Conservation (phyloP, 2,888 invertebrate genomes). For the Exephanes ischioxanthus region DNA sequence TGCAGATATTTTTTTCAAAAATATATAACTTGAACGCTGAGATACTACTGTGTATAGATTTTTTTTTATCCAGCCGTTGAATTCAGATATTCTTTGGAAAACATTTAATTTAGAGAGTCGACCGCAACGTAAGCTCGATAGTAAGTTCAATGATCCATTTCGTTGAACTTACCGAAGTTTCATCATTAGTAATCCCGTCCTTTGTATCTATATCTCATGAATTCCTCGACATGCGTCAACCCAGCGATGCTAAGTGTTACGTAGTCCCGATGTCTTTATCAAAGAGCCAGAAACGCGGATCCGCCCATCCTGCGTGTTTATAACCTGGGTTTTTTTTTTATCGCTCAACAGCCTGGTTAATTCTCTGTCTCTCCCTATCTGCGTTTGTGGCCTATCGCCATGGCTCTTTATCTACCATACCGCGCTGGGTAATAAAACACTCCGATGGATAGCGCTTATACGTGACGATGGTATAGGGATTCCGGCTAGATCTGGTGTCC, state of each 20-base stretch:
- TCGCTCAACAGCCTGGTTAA: constrained; percentile 39
- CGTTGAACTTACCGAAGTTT: neutral
- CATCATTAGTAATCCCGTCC: neutral
- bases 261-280: constrained; percentile 49
- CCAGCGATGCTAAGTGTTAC: neutral
- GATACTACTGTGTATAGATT: neutral
- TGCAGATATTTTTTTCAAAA: neutral
- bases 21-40: neutral
- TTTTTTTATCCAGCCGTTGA: neutral
- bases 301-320: constrained; percentile 20
- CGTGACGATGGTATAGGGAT: constrained; percentile 6
- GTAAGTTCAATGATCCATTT: neutral
- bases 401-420: constrained; percentile 52
- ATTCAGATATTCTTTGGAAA: neutral
- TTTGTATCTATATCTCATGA: neutral
- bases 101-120: neutral
- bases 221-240: neutral
- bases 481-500: neutral
- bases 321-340: constrained; percentile 35
- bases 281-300: constrained; percentile 39
- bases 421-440: constrained; percentile 74
- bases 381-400: constrained; percentile 30
- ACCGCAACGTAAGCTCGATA: no score
- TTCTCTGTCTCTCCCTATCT: constrained; percentile 1
- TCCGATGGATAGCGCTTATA: constrained; percentile 31